Conservation (phyloP, 2,797 vertebrate genomes). For the Pygocentrus nattereri region DNA sequence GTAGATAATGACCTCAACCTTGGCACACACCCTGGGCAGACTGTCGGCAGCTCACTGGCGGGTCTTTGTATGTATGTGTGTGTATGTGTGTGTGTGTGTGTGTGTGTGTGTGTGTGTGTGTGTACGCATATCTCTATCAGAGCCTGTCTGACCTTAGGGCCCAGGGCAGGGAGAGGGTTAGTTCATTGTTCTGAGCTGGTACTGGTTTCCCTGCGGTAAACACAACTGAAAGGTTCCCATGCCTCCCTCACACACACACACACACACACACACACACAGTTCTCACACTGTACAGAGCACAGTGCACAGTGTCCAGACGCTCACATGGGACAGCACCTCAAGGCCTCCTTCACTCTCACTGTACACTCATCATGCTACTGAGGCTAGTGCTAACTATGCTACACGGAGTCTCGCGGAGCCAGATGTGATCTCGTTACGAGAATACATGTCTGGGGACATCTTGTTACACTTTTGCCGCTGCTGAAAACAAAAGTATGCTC, state of each 20-base stretch:
- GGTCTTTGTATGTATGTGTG: slow-evolving; percentile 53
- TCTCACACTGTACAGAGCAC: slow-evolving; percentile 86
- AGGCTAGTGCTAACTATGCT: background rate
- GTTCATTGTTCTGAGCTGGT: slow-evolving; percentile 89
- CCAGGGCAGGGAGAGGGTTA: slow-evolving; percentile 77
- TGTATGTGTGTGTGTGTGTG: too few relatives aligned
- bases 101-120: slow-evolving; percentile 48
- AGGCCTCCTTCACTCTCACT: slow-evolving; percentile 40
- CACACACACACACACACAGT: slow-evolving; percentile 75
- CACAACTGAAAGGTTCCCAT: slow-evolving; percentile 88
- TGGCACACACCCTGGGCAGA: slow-evolving; percentile 76
- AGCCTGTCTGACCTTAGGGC: slow-evolving; percentile 60
- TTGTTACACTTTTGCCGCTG: too few relatives aligned
- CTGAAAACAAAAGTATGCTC: too few relatives aligned
- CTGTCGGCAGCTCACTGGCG: slow-evolving; percentile 69
- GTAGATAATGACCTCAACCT: slow-evolving; percentile 83
- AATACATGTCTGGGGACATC: too few relatives aligned
- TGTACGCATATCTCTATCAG: slow-evolving; percentile 57
- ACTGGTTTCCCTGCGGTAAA: slow-evolving; percentile 88
- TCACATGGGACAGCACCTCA: slow-evolving; percentile 66
- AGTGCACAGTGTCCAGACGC: slow-evolving; percentile 68
- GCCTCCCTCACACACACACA: slow-evolving; percentile 67
- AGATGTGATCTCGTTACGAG: too few relatives aligned
- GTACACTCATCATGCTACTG: background rate
- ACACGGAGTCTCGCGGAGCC: too few relatives aligned